A percentile compares a stretch with the other conserved stretches of the same genome.
These are phyloP conservation scores for Daboia siamensis DNA, from an alignment of 2,113 vertebrate genomes.

Conservation along the genomic window DNA sequence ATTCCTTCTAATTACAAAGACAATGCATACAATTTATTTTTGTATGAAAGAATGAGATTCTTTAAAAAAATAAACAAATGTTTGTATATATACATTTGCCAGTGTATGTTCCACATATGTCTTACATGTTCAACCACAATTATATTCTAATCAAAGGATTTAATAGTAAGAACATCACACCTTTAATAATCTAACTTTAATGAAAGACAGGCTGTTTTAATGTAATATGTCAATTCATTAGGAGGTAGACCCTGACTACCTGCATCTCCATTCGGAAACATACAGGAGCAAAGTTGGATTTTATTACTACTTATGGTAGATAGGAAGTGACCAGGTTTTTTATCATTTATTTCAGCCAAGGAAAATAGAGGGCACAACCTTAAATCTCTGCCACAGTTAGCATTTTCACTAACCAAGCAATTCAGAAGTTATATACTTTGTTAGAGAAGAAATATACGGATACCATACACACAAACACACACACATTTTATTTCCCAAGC, in stretches of 20 bases:
- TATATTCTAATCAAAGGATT: background rate
- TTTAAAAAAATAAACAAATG: background rate
- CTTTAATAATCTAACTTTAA: background rate
- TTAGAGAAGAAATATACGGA: background rate
- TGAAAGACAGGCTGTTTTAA: background rate
- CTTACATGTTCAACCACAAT: background rate
- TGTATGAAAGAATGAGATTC: background rate
- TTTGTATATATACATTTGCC: background rate
- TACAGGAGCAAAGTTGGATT: background rate
- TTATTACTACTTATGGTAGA: background rate
- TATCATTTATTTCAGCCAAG: background rate
- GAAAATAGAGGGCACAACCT: background rate
- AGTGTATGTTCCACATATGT: background rate
- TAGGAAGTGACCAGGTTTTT: background rate
- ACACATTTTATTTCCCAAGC: background rate
- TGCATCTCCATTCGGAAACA: background rate
- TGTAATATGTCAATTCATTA: background rate
- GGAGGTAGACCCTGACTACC: background rate
- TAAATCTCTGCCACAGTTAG: background rate
- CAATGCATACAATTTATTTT: background rate
- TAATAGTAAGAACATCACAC: conserved; percentile 3
- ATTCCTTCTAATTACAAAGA: background rate
- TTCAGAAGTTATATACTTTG: background rate
- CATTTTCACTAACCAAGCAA: background rate
- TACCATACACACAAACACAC: background rate